Evolutionary conservation across 2,797 vertebrate species (phyloP), one percentile per base, ranked within the genome.

Genomic region (Scomberomorus guttatus): DNA sequence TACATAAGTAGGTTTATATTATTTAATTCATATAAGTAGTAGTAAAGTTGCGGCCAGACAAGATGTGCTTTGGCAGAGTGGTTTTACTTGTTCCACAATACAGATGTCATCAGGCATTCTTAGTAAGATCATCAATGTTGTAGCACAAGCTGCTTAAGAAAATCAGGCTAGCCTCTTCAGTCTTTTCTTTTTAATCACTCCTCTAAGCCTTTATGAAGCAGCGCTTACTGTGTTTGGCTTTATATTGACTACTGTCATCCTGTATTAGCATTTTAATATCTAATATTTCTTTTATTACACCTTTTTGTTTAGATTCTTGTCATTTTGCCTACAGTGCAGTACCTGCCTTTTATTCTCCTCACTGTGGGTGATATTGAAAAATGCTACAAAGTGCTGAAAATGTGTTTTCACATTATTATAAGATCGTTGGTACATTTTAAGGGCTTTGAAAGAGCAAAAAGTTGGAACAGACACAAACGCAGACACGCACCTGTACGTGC

Each of bases 341-440:
- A 59, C 60, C 29, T 69, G 42, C 61, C 25, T 56, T 71, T 70
- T 34, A 67, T 25, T 65, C 61, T 59, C 37, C 27, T 17, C 14
- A 42, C 27, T 61, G 11, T 15, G 46, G 0, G 0, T 32, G 7
- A 63, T 6, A 18, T 3, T 15, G 25, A 20, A 32, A 11, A 34
- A 14, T 50, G 29, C 34, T 3, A 11, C 50, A 66, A 46, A 67
- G 18, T 65, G 54, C 20, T 25, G 20, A 50, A 62, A 57, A 67
- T 25, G 13, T 51, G 51, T 27, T 68, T 57, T 57, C 34, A 14
- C 17, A 46, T 61, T 34, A 32, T 48, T 17, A 72, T 52, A 50
- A 24, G 63, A 48, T 20, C 24, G 15, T 14, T 11, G 6, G 8
- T 64, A 22, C 25, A 32, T 55, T 75, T 42, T 32, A 54, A 56